Evolutionary conservation across 2,113 vertebrate genomes (phyloP).

Genomic region (Empidonax traillii): DNA sequence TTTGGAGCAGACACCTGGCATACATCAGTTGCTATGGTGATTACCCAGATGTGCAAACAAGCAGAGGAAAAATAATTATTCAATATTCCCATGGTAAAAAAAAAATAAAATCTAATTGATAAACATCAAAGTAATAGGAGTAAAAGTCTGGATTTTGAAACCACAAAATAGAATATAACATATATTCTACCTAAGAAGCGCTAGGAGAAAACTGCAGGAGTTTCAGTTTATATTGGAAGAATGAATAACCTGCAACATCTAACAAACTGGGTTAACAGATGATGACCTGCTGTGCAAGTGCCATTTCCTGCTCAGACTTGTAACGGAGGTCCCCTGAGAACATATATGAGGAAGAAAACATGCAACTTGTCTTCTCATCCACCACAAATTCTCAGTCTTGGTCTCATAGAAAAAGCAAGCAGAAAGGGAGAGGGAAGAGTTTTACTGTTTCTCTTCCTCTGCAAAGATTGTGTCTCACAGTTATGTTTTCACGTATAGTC

Average conservation of each 20-base stretch:
- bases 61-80: constrained; percentile 21
- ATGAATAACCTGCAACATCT: not conserved
- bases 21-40: constrained; percentile 62
- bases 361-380: not conserved
- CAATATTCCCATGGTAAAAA: constrained; percentile 10
- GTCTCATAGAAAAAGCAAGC: not conserved
- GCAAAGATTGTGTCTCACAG: not conserved
- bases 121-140: not conserved
- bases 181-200: not conserved
- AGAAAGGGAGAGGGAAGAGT: not conserved
- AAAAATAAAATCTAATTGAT: constrained; percentile 31
- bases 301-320: not conserved
- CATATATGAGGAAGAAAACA: not conserved
- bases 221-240: not conserved
- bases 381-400: not conserved
- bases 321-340: not conserved
- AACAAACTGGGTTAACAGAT: not conserved
- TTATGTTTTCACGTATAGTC: not conserved
- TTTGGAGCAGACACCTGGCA: constrained; percentile 57
- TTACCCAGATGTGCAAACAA: constrained; percentile 59
- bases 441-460: not conserved
- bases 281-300: not conserved
- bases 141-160: not conserved
- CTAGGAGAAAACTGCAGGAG: not conserved
- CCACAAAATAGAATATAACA: not conserved